phyloP scores from a whole-genome alignment of 2,113 vertebrate genomes.

The Etia nguti region DNA sequence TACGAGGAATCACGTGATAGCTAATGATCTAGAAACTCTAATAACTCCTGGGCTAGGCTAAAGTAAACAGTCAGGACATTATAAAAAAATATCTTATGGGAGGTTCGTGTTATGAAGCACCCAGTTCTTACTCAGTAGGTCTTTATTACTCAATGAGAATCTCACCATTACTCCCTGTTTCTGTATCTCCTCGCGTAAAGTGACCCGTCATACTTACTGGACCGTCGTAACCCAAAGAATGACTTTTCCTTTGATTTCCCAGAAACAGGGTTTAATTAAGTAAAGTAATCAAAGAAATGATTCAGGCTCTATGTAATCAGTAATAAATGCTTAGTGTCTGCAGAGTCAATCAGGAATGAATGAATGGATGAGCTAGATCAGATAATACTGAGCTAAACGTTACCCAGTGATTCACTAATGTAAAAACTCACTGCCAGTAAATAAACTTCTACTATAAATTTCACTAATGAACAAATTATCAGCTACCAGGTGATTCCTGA shows the following conservation, averaged over 20 bases:
- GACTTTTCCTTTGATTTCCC: not conserved
- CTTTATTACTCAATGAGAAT: not conserved
- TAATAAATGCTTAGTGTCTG: not conserved
- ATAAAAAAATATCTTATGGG: not conserved
- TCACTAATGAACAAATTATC: not conserved
- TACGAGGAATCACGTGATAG: not conserved
- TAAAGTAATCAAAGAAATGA: not conserved
- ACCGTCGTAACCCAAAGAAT: not conserved
- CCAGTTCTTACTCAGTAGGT: not conserved
- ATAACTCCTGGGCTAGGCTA: not conserved
- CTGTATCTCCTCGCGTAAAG: no score
- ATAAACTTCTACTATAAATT: not conserved
- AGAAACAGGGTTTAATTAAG: not conserved
- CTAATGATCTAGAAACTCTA: not conserved
- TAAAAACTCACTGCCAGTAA: not conserved
- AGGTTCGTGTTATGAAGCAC: not conserved
- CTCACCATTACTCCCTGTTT: not conserved
- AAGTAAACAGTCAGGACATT: not conserved
- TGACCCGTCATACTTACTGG: no score
- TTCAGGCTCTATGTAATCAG: not conserved
- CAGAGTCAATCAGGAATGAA: not conserved
- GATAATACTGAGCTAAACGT: not conserved
- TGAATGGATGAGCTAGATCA: not conserved
- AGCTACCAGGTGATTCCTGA: not conserved
- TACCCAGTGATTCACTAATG: not conserved